Conservation (phyloP, 2,113 vertebrate genomes). For the Phaethornis superciliosus region DNA sequence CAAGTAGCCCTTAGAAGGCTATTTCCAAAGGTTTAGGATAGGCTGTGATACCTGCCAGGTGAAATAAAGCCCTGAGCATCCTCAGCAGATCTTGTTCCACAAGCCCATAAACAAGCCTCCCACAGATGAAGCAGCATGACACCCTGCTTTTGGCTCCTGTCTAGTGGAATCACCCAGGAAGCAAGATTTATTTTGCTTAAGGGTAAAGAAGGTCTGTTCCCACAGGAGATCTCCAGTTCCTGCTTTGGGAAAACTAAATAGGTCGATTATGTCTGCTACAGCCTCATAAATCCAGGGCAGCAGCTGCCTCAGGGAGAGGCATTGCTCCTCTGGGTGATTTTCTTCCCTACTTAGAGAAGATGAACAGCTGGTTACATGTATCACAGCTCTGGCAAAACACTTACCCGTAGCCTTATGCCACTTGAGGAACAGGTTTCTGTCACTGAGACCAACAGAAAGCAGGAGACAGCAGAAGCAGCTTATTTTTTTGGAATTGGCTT, state of each 20-base stretch:
- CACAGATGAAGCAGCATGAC: accelerated
- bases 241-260: slow-evolving; percentile 35
- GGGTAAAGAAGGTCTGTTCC: slow-evolving; percentile 3
- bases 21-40: neutral
- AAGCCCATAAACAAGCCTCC: neutral
- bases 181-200: neutral
- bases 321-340: slow-evolving; percentile 30
- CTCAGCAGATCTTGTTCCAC: neutral
- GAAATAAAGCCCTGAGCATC: neutral
- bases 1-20: neutral
- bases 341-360: slow-evolving; percentile 18
- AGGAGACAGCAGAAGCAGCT: neutral
- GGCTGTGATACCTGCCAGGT: neutral
- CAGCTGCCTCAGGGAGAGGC: slow-evolving; percentile 27
- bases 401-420: neutral
- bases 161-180: slow-evolving; percentile 4
- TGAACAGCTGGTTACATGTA: slow-evolving; percentile 2
- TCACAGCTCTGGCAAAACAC: neutral
- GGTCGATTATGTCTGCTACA: slow-evolving; percentile 7
- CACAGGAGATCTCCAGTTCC: neutral
- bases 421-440: neutral
- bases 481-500: neutral
- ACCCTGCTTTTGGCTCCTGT: neutral
- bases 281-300: slow-evolving; percentile 38
- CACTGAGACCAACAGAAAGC: neutral